phyloP scores from a whole-genome alignment of 92 coral and sea anemone species.

The Phenganax marumi region DNA sequence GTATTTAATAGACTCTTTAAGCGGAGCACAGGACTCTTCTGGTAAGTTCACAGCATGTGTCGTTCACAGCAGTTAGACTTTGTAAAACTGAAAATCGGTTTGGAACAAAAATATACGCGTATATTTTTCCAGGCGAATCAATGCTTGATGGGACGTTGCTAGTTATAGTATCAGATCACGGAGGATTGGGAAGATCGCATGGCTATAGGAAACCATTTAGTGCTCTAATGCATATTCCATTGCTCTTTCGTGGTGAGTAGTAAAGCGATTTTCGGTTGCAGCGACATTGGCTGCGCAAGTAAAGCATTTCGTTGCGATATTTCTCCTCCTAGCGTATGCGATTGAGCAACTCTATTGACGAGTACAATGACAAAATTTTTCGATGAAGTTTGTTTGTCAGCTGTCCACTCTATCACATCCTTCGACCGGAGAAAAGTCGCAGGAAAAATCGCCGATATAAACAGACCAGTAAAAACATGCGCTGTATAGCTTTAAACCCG shows the following conservation, averaged over 20 bases:
- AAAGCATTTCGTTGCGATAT: too few species aligned
- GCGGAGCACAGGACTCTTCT: background rate
- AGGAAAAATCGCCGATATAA: too few species aligned
- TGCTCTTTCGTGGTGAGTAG: constrained; percentile 27
- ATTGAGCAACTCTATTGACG: too few species aligned
- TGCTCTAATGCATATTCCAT: constrained; percentile 22
- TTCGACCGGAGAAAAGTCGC: too few species aligned
- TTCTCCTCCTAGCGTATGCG: background rate
- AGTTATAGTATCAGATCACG: constrained; percentile 26
- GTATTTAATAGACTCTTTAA: background rate
- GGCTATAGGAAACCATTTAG: background rate
- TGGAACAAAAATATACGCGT: background rate
- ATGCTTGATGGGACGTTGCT: constrained; percentile 29
- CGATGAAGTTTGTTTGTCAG: too few species aligned
- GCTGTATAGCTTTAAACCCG: too few species aligned
- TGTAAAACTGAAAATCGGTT: too few species aligned
- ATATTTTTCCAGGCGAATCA: constrained; percentile 14
- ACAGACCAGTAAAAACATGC: too few species aligned
- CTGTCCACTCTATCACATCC: too few species aligned
- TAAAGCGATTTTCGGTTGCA: too few species aligned
- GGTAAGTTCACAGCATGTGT: background rate
- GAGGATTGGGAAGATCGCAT: constrained; percentile 6
- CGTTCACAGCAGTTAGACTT: background rate
- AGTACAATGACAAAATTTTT: too few species aligned
- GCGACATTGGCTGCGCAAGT: too few species aligned